phyloP scores from a whole-genome alignment of 2,113 vertebrate genomes.

The Heterotilapia buettikoferi region DNA sequence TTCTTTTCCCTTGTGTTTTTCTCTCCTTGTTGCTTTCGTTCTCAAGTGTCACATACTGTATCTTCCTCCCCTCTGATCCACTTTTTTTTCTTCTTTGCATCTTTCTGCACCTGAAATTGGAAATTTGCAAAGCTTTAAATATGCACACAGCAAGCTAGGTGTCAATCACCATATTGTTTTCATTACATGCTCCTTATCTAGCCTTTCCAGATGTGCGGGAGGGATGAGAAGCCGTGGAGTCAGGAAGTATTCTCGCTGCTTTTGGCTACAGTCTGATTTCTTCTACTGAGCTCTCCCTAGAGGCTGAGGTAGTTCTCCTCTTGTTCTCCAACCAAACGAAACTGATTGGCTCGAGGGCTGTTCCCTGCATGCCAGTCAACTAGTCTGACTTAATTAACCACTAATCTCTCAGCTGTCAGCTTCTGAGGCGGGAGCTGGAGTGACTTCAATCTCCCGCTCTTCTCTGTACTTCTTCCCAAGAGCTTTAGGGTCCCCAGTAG shows the following conservation, averaged over 20 bases:
- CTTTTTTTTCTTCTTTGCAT: neutral
- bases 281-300: conserved; percentile 18
- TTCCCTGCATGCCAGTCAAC: conserved; percentile 43
- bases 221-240: conserved; percentile 16
- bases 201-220: conserved; percentile 31
- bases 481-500: conserved; percentile 28
- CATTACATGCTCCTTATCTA: conserved; percentile 34
- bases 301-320: conserved; percentile 5
- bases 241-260: conserved; percentile 15
- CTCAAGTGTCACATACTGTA: neutral
- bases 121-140: conserved; percentile 18
- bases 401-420: conserved; percentile 60
- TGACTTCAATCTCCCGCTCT: conserved; percentile 45
- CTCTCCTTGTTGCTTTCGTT: neutral
- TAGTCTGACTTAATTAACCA: conserved; percentile 60
- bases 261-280: conserved; percentile 10
- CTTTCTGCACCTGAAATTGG: conserved; percentile 1
- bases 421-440: conserved; percentile 57
- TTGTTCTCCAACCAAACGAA: conserved; percentile 13
- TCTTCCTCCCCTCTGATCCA: neutral
- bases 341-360: conserved; percentile 50
- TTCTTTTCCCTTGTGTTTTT: neutral
- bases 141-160: neutral
- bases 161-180: conserved; percentile 45
- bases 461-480: conserved; percentile 29